Evolutionary conservation across 2,797 vertebrate species (phyloP), one percentile per base, ranked within the genome.

Genomic region (Manis crassicaudata): DNA sequence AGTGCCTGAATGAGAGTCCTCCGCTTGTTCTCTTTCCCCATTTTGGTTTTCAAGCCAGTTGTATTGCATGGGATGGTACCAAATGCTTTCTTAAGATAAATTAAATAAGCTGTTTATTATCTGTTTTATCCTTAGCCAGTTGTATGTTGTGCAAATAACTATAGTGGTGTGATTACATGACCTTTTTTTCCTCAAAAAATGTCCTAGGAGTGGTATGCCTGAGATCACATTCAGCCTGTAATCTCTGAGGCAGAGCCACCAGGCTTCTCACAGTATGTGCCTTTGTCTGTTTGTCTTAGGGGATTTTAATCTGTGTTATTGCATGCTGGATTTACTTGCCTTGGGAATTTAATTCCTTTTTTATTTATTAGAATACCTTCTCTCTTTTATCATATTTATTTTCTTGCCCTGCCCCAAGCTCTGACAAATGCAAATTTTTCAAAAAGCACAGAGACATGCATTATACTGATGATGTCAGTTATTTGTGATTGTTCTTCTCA

Each of bases 341-440:
- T 80, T 85, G 79, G 83, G 68, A 88, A 92, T 77, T 83, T 23
- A 21, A 13, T 62, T 86, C 35, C 68, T 23, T 92, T 85, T 77
- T 56, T n/a, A 43, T 88, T 92, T 97, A 62, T 60, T 73, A 96
- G 63, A 40, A 40, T 2, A n/a, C 80, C 56, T 73, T 73, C 40
- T 90, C 29, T 73, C 58, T 90, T 70, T 95, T 27, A 35, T 62
- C 37, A 3, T 85, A 32, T 84, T 90, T 88, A 60, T 85, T 96
- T 90, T 81, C 35, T 11, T 52, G 63, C 35, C 85, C 58, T 60
- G 67, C 72, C 83, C 35, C 62, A 60, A 92, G 88, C 62, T 94
- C 85, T 54, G 67, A 73, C 20, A 56, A 56, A 88, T 88, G 11
- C 54, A 84, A 92, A 54, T 85, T 90, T 96, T 83, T 29, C 82